Percentiles rank a stretch among this genome's conserved stretches.
Evolutionary conservation across 2,797 vertebrate genomes (phyloP).

Genomic region (Holocentrus rufus): DNA sequence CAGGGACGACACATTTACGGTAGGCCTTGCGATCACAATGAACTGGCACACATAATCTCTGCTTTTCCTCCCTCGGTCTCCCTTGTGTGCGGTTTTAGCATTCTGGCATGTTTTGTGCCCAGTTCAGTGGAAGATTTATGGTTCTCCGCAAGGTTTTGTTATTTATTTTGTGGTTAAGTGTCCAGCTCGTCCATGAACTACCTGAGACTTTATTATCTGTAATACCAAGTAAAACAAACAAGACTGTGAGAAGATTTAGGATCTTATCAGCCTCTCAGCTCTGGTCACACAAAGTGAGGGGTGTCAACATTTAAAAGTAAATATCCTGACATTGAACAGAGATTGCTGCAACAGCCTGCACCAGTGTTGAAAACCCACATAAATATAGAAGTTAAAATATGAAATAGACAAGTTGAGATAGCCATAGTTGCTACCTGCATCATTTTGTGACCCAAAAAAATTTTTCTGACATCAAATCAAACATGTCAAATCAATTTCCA

Average conservation of each 20-base stretch:
- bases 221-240: slow-evolving; percentile 45
- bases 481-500: no score
- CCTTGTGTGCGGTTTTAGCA: slow-evolving; percentile 4
- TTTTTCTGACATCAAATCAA: no score
- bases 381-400: no score
- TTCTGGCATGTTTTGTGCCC: slow-evolving; percentile 1
- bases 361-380: not conserved
- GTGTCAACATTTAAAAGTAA: slow-evolving; percentile 46
- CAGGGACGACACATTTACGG: slow-evolving; percentile 40
- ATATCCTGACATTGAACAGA: slow-evolving; percentile 29
- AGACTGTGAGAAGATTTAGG: slow-evolving; percentile 46
- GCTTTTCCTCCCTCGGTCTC: slow-evolving; percentile 1
- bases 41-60: slow-evolving; percentile 27
- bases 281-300: slow-evolving; percentile 24
- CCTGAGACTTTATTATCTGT: slow-evolving; percentile 36
- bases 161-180: slow-evolving; percentile 24
- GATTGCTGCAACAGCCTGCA: slow-evolving; percentile 41
- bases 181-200: slow-evolving; percentile 37
- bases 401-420: no score
- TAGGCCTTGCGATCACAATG: slow-evolving; percentile 33
- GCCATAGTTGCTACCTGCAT: no score
- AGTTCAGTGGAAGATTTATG: not conserved
- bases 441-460: no score
- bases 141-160: not conserved
- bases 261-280: slow-evolving; percentile 49